Percentiles rank a stretch among this genome's conserved stretches.
These are phyloP conservation scores for Vireo altiloquus DNA, from an alignment of 2,113 vertebrate genomes.

Conservation along the genomic window DNA sequence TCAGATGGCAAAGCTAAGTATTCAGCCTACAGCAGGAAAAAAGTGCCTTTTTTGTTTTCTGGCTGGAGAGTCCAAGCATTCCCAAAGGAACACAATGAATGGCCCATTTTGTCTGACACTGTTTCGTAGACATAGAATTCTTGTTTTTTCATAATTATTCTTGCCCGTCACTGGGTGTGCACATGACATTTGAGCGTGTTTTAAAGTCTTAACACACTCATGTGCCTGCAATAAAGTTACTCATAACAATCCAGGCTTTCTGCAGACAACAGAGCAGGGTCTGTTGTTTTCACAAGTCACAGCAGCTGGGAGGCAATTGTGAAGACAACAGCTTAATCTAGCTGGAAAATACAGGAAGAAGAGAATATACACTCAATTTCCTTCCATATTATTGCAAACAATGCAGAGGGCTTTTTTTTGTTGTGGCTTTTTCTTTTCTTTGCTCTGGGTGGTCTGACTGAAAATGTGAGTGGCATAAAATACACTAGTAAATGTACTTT, in stretches of 20 bases:
- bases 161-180: conserved; percentile 85
- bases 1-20: conserved; percentile 97
- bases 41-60: conserved; percentile 95
- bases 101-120: conserved; percentile 85
- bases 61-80: conserved; percentile 87
- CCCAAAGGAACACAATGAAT: conserved; percentile 94
- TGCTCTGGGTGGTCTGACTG: conserved; percentile 75
- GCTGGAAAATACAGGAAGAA: conserved; percentile 82
- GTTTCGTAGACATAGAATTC: conserved; percentile 84
- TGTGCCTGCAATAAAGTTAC: conserved; percentile 90
- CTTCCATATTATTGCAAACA: conserved; percentile 75
- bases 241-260: conserved; percentile 86
- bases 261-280: conserved; percentile 89
- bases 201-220: conserved; percentile 89
- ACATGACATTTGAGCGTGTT: conserved; percentile 89
- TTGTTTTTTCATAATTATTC: conserved; percentile 89
- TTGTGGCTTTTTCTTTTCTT: conserved; percentile 63
- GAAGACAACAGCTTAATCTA: conserved; percentile 88
- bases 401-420: conserved; percentile 71
- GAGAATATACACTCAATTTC: conserved; percentile 79
- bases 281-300: conserved; percentile 86
- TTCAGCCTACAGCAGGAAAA: conserved; percentile 92
- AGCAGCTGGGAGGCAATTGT: conserved; percentile 90
- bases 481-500: conserved; percentile 53
- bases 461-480: conserved; percentile 71